Base-by-base conservation (phyloP, 1,140 invertebrate genomes). In the Saccostrea glomerata region DNA sequence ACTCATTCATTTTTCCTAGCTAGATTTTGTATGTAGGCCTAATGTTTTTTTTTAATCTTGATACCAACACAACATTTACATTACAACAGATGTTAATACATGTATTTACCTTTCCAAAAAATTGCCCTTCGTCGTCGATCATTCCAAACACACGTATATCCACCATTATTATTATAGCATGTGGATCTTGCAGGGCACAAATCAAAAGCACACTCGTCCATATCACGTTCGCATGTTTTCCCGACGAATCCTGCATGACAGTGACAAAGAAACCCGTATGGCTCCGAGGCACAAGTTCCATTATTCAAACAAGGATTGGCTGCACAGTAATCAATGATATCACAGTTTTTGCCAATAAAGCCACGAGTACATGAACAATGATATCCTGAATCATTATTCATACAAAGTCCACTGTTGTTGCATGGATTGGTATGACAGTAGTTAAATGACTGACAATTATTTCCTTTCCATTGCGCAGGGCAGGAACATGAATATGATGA, bases 171-270 rank as follows among this genome's bases (percentile, higher is more conserved):
- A 36, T 91, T 89, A 11, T 82, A 58, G 73, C 90, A 91, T 11
- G 13, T 77, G 12, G 84, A 86, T 66, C 82, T 73, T 20, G 88
- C 85, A 23, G 73, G 15, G 73, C 77, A 82, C 40, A 60, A 47
- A 47, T 73, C 86, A 58, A 60, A 60, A 60, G 82, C 83, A 83
- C 90, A 91, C 70, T 91, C 88, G 47, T 91, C 86, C 40, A 88
- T 82, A 40, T 85, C 87, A 0, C 47, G 25, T 87, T 85, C 77
- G 82, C 87, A 90, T 0, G 20, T 85, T 9, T 55, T 60, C 1
- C 89, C 87, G 36, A 47, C 70, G 82, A 82, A 87, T 9, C 87
- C 87, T 13, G n/a, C 7, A 6, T 58, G 36, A 56, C 86, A 88
- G 40, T 56, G 55, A 60, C 89, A 90, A 36, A 54, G 23, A 58